Evolutionary conservation across 1,140 invertebrate species (phyloP).

Genomic region (Artemia franciscana): DNA sequence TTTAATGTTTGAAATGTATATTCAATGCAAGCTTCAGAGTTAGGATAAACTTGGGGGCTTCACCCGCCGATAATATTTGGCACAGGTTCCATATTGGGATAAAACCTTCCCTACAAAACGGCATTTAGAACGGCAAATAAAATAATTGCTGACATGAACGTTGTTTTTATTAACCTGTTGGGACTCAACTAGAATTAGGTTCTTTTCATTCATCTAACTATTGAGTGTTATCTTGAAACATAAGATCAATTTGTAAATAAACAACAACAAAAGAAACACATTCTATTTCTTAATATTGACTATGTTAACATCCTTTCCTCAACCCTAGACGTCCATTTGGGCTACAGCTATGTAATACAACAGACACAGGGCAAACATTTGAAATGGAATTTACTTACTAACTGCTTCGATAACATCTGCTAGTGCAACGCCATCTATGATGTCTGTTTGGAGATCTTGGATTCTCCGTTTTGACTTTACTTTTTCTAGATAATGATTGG

Average conservation of each 20-base stretch:
- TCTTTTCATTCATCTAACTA: too few relatives aligned
- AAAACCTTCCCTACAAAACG: too few relatives aligned
- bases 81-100: too few relatives aligned
- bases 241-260: too few relatives aligned
- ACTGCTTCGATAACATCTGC: constrained; percentile 83
- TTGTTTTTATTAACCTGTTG: too few relatives aligned
- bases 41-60: too few relatives aligned
- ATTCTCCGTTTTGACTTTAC: constrained; percentile 57
- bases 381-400: constrained; percentile 37
- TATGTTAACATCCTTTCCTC: not conserved
- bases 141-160: too few relatives aligned
- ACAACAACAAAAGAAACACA: not conserved
- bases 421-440: constrained; percentile 67
- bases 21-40: too few relatives aligned
- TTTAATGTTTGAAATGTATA: too few relatives aligned
- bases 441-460: constrained; percentile 58
- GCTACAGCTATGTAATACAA: not conserved
- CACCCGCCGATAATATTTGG: too few relatives aligned
- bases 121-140: too few relatives aligned
- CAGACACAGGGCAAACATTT: not conserved
- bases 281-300: not conserved
- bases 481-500: constrained; percentile 86
- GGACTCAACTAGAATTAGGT: constrained; percentile 4
- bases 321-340: not conserved
- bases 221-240: too few relatives aligned